Conservation (phyloP, 2,113 vertebrate species). For the Chloropsis cyanopogon region DNA sequence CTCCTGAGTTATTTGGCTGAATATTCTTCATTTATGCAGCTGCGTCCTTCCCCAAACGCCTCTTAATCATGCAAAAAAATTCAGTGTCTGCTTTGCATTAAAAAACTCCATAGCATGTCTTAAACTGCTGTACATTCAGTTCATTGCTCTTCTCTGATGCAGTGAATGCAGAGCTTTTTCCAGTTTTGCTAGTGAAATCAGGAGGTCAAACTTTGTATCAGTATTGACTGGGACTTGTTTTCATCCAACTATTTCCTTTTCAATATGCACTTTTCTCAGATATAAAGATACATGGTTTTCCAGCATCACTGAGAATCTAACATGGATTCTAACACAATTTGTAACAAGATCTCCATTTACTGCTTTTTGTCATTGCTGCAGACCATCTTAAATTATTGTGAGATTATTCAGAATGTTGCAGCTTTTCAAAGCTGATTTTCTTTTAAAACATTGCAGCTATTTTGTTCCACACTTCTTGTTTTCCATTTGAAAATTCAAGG, state of each 20-base stretch:
- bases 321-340: background rate
- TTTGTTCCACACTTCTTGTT: slow-evolving; percentile 5
- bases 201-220: background rate
- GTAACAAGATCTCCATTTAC: background rate
- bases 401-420: background rate
- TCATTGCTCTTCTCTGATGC: background rate
- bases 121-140: background rate
- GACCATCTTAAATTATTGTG: background rate
- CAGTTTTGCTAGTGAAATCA: background rate
- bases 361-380: background rate
- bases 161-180: background rate
- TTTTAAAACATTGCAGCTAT: background rate
- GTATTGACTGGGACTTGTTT: background rate
- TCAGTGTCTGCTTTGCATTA: slow-evolving; percentile 22
- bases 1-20: background rate
- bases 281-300: background rate
- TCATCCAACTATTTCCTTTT: background rate
- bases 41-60: background rate
- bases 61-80: slow-evolving; percentile 6
- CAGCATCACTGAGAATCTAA: background rate
- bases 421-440: background rate
- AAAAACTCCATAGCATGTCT: background rate
- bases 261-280: background rate
- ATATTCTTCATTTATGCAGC: slow-evolving; percentile 40
- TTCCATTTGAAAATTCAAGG: slow-evolving; percentile 31